Percentiles rank a stretch among this genome's conserved stretches.
These are phyloP conservation scores for Serinus canaria DNA, from an alignment of 2,113 vertebrate genomes.

Conservation along the genomic window DNA sequence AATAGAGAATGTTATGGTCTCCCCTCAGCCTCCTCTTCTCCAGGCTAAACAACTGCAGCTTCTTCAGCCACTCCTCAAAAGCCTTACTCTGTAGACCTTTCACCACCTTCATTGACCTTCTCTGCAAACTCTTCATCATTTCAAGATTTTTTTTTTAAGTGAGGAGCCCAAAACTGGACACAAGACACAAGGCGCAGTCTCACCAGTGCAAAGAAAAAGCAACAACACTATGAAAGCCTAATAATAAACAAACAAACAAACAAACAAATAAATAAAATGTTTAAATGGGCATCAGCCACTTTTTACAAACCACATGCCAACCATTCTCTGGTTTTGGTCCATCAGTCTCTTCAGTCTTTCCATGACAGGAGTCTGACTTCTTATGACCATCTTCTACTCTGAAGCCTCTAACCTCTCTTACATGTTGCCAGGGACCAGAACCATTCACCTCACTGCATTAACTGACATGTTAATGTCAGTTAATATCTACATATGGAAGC, in stretches of 20 bases:
- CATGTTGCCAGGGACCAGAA: fast-evolving
- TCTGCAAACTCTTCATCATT: not conserved
- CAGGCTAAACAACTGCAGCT: not conserved
- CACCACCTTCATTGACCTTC: no score
- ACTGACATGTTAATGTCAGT: not conserved
- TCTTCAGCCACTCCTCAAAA: not conserved
- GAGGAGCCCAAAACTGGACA: not conserved
- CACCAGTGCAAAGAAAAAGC: not conserved
- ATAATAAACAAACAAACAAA: not conserved
- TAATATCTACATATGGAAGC: not conserved
- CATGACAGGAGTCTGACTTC: not conserved
- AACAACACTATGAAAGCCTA: not conserved
- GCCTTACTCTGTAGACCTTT: no score
- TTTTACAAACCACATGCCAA: not conserved
- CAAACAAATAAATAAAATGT: not conserved
- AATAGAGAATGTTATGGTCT: fast-evolving
- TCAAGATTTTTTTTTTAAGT: not conserved
- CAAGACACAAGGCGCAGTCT: fast-evolving
- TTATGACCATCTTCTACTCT: not conserved
- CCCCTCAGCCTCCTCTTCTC: not conserved
- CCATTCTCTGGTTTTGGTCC: not conserved
- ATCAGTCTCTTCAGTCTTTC: not conserved
- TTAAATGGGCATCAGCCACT: fast-evolving
- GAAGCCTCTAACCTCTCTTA: not conserved
- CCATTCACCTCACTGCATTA: not conserved